These are phyloP conservation scores for Craterocephalus amniculus DNA, from an alignment of 2,797 vertebrate species.

Conservation along the genomic window DNA sequence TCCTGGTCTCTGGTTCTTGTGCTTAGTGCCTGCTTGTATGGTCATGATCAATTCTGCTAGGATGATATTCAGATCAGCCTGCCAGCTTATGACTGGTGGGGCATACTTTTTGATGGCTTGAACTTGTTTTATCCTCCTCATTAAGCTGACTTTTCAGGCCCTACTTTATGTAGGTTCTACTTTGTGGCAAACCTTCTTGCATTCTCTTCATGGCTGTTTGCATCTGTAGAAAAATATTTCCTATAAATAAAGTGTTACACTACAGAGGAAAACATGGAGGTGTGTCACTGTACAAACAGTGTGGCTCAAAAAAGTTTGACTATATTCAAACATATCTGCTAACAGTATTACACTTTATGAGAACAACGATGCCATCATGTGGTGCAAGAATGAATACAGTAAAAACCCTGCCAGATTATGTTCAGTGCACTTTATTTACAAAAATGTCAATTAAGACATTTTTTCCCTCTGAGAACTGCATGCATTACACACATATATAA, in stretches of 20 bases:
- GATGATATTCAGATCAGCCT: too few relatives aligned
- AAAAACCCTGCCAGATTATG: background rate
- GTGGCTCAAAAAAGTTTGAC: background rate
- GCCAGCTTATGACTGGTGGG: too few relatives aligned
- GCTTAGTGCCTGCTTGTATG: too few relatives aligned
- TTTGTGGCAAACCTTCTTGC: too few relatives aligned
- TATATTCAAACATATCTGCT: conserved; percentile 5
- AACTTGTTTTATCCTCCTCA: too few relatives aligned
- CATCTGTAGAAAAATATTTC: too few relatives aligned
- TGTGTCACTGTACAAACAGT: background rate
- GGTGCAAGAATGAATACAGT: conserved; percentile 56
- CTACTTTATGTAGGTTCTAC: too few relatives aligned
- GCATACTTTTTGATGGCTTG: too few relatives aligned
- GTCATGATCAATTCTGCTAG: too few relatives aligned
- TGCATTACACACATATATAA: background rate
- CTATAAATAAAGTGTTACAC: background rate
- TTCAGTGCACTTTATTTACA: conserved; percentile 76
- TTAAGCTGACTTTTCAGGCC: too few relatives aligned
- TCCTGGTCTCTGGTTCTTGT: too few relatives aligned
- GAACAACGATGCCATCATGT: conserved; percentile 69
- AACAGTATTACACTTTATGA: background rate
- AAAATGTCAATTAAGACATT: conserved; percentile 41
- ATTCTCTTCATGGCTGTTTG: too few relatives aligned
- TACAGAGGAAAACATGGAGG: background rate
- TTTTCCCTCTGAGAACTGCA: conserved; percentile 27